A percentile compares a stretch with the other conserved stretches of the same genome.
These are phyloP conservation scores for Mimachlamys varia DNA, from an alignment of 2,888 invertebrate genomes.

Conservation along the genomic window DNA sequence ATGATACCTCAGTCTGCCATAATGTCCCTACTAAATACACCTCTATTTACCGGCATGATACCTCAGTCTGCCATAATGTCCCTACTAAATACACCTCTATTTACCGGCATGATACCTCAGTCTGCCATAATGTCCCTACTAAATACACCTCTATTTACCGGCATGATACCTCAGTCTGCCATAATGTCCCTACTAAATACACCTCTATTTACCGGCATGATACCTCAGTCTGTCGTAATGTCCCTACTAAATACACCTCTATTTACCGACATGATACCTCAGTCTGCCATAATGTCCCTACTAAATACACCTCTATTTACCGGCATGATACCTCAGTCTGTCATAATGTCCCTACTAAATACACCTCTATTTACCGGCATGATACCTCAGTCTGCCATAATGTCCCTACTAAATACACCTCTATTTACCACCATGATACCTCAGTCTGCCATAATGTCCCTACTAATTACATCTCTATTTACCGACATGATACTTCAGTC, in stretches of 20 bases:
- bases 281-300: too few species aligned
- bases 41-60: neutral
- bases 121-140: too few species aligned
- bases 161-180: neutral
- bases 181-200: too few species aligned
- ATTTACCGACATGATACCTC: neutral
- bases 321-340: neutral
- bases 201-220: neutral
- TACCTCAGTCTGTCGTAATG: neutral
- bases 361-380: neutral
- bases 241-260: too few species aligned
- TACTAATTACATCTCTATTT: neutral
- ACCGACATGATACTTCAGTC: neutral
- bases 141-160: neutral
- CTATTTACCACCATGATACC: neutral
- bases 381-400: neutral
- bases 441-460: neutral
- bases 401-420: too few species aligned
- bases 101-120: neutral
- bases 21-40: too few species aligned
- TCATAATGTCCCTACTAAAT: too few species aligned
- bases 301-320: neutral
- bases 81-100: neutral
- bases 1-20: neutral
- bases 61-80: neutral